phyloP scores from a whole-genome alignment of 2,797 vertebrate species.

The Girardinus metallicus region DNA sequence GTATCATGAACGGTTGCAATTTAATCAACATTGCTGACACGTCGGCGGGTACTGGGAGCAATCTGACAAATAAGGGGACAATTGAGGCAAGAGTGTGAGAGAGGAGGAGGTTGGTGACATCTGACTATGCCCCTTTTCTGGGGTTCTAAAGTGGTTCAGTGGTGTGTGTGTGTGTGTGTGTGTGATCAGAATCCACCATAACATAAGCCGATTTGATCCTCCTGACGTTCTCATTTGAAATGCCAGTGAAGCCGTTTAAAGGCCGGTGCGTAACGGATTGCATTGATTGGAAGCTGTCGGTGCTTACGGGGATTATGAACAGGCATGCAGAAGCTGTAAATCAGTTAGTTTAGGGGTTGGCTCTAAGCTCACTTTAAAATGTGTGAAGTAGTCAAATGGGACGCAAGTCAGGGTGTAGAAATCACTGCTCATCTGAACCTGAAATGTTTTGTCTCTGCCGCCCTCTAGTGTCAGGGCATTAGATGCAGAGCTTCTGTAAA shows the following conservation, averaged over 20 bases:
- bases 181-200: conserved; percentile 40
- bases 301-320: conserved; percentile 15
- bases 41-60: conserved; percentile 40
- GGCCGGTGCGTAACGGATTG: conserved; percentile 23
- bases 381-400: conserved; percentile 25
- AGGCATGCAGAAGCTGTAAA: background rate
- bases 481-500: background rate
- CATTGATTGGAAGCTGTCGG: conserved; percentile 5
- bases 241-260: conserved; percentile 10
- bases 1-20: conserved; percentile 19
- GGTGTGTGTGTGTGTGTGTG: background rate
- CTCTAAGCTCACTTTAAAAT: conserved; percentile 13
- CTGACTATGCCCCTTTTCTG: conserved; percentile 3
- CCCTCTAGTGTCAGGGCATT: conserved; percentile 61
- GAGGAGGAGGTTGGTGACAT: background rate
- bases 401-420: conserved; percentile 21
- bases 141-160: conserved; percentile 9
- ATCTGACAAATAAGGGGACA: conserved; percentile 53
- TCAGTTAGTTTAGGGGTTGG: conserved; percentile 19
- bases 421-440: conserved; percentile 3
- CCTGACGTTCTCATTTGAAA: background rate
- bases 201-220: conserved; percentile 32
- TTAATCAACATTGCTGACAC: conserved; percentile 55
- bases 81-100: conserved; percentile 17
- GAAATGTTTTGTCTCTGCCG: conserved; percentile 44